phyloP scores from a whole-genome alignment of 2,888 invertebrate species.

The Linnaemya vulpina region DNA sequence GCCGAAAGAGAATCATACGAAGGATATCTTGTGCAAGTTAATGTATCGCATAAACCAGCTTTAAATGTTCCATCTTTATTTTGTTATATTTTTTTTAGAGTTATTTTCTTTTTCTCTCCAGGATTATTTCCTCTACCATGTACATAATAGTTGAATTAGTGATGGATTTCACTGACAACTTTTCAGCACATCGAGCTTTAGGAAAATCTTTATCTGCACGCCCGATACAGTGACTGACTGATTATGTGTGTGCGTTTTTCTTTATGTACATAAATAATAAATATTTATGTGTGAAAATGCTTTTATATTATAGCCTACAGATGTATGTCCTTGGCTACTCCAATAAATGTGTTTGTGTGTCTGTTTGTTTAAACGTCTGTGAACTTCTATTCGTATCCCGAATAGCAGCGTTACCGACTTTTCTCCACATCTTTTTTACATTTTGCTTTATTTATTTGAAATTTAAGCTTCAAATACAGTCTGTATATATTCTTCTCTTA shows the following conservation, averaged over 20 bases:
- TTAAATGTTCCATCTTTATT: slow-evolving; percentile 46
- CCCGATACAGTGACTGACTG: neutral
- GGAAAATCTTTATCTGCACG: slow-evolving; percentile 30
- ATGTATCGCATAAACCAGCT: slow-evolving; percentile 64
- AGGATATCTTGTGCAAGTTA: neutral
- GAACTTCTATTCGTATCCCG: slow-evolving; percentile 4
- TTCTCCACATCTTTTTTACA: neutral
- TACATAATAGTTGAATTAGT: slow-evolving; percentile 73
- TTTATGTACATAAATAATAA: neutral
- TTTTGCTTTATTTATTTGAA: neutral
- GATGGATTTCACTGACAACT: slow-evolving; percentile 71
- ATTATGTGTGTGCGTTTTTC: neutral
- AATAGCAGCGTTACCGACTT: neutral
- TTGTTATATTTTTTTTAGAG: neutral
- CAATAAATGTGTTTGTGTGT: neutral
- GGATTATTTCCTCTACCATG: slow-evolving; percentile 64
- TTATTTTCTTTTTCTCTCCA: neutral
- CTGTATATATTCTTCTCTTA: neutral
- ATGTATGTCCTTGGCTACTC: slow-evolving; percentile 28
- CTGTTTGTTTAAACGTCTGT: neutral
- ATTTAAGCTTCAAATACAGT: slow-evolving; percentile 35
- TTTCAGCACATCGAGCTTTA: slow-evolving; percentile 69
- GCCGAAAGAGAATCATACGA: neutral
- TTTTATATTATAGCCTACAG: too few species aligned
- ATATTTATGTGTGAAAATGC: slow-evolving; percentile 3